Base-by-base conservation (phyloP, 2,113 vertebrate genomes). In the Ammodytes dubius region DNA sequence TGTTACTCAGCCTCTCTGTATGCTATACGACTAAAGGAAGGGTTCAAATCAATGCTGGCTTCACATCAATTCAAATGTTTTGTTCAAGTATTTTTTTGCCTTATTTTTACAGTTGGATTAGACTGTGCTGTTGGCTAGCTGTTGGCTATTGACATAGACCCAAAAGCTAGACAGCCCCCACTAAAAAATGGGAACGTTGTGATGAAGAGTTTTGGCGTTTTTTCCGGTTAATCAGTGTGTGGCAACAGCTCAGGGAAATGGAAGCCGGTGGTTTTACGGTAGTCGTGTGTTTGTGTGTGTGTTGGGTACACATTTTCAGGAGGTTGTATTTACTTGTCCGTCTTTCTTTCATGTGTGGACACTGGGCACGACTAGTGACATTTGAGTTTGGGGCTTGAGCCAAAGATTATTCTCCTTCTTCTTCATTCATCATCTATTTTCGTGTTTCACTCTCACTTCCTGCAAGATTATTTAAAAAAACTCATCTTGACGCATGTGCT, bases 201-300 rank as follows among this genome's bases (percentile, higher is more conserved):
- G 50, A 69, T 50, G 88, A 61, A 63, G 68, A 57, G 27, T 27
- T 27, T 27, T 27, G 61, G 58, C 8, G 5, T 43, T 42, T 47
- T 84, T 79, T 88, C 54, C 17, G 9, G 27, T 60, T 63, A 74
- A 72, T 88, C 81, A 70, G 83, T 77, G 81, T 53, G 87, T 39
- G 90, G 84, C 81, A 88, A 89, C 88, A 93, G 92, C 92, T 95
- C 94, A 93, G 93, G 92, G 90, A 93, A 88, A 46, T 59, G 77
- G 27, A 27, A 90, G 68, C 83, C 66, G 86, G 81, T 73, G 82
- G 81, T 81, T 86, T 84, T 78, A 27, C 27, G 27, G 27, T 64
- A 75, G 71, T 67, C 4, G 5, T 61, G 54, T 49, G 74, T 82
- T 61, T 39, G 67, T 35, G 58, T 61, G 5, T 61, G 54, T 49